phyloP scores from a whole-genome alignment of 2,113 vertebrate species.

The Zapornia atra region DNA sequence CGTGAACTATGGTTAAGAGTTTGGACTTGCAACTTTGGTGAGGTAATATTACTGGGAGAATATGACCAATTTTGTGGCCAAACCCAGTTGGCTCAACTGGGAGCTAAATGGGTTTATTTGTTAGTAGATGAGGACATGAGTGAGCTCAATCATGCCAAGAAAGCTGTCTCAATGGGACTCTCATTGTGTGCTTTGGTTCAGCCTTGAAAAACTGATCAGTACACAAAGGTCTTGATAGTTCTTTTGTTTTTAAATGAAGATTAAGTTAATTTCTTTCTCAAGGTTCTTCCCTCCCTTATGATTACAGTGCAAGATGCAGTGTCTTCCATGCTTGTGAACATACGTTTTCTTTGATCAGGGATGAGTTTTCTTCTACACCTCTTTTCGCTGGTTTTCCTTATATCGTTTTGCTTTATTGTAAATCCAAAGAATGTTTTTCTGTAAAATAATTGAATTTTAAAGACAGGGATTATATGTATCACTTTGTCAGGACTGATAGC shows the following conservation, averaged over 20 bases:
- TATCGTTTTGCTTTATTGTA: neutral
- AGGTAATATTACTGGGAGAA: neutral
- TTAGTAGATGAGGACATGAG: neutral
- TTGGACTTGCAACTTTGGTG: neutral
- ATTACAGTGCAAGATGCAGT: neutral
- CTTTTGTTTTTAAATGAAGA: neutral
- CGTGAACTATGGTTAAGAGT: neutral
- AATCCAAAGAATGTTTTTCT: neutral
- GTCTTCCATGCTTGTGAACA: neutral
- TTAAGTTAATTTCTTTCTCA: neutral
- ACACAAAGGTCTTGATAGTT: neutral
- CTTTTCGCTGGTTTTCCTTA: neutral
- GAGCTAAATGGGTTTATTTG: neutral
- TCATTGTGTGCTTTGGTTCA: accelerated
- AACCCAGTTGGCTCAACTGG: neutral
- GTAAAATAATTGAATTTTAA: slow-evolving; percentile 1
- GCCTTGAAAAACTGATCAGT: neutral
- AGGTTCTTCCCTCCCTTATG: neutral
- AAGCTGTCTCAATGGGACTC: neutral
- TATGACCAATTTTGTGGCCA: neutral
- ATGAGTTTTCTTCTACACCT: neutral
- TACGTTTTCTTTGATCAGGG: neutral
- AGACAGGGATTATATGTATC: neutral
- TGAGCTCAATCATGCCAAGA: neutral
- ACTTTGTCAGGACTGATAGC: neutral